Evolutionary conservation across 35 echinoderm and acorn worm species (phyloP).

Genomic region (Holothuria glaberrima): DNA sequence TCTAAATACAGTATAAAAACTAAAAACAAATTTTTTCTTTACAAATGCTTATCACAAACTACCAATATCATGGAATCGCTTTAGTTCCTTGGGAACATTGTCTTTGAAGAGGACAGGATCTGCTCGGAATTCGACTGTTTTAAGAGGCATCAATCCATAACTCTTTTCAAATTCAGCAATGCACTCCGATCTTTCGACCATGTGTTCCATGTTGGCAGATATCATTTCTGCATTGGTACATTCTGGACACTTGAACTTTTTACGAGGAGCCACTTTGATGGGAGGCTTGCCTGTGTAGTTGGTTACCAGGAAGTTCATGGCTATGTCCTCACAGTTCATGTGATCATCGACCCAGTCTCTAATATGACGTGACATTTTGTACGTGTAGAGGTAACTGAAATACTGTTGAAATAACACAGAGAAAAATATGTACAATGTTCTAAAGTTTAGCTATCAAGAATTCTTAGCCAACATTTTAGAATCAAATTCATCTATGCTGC

Average conservation of each 20-base stretch:
- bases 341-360: constrained; percentile 95
- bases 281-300: constrained; percentile 95
- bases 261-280: constrained; percentile 96
- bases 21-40: background rate
- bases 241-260: constrained; percentile 99
- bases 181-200: constrained; percentile 95
- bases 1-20: too few relatives aligned
- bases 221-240: constrained; percentile 85
- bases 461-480: too few relatives aligned
- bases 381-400: constrained; percentile 93
- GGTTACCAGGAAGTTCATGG: constrained; percentile 95
- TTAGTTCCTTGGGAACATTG: constrained; percentile 83
- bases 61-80: constrained; percentile 85
- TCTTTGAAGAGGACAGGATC: constrained; percentile 95
- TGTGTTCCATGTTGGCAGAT: constrained; percentile 92
- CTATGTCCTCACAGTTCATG: constrained; percentile 99
- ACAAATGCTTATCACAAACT: constrained; percentile 61
- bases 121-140: constrained; percentile 90
- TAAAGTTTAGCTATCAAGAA: too few relatives aligned
- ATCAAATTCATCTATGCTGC: too few relatives aligned
- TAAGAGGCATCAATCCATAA: constrained; percentile 93
- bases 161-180: constrained; percentile 82
- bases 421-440: too few relatives aligned
- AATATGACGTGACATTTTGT: constrained; percentile 89
- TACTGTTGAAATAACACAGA: constrained; percentile 65